Base-by-base conservation (phyloP, 2,888 invertebrate species). In the Scelioninae gen. 1 region DNA sequence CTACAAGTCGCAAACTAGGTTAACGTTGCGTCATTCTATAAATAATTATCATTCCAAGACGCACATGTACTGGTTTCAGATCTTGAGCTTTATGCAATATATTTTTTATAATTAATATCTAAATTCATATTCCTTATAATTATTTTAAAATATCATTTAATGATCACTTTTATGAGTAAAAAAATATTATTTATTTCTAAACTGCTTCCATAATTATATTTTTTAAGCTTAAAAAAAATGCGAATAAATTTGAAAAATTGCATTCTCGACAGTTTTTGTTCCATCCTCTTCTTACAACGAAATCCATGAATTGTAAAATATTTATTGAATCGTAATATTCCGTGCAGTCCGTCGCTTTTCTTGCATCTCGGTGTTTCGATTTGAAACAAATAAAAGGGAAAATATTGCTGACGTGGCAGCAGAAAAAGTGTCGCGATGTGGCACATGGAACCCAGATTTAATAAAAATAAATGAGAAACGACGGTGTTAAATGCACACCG, bases 241-340 rank as follows among this genome's bases (percentile, higher is more conserved):
- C n/a, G 43, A 43, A 40, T 10, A 40, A 53, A 40, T 29, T 31
- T 31, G 29, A n/a, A 34, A 65, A 66, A 53, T 29, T 66, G 53
- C 43, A 23, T 34, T 29, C 34, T 40, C 47, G 1, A 40, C 47
- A 38, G 13, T 38, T 66, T 40, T 43, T 29, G 13, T 8, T 43
- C 16, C n/a, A 13, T 13, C 38, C 9, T 47, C 15, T 1, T 65
- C 23, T 53, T 53, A 38, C 29, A 29, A 10, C 8, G 40, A 29
- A 2, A 53, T 32, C 23, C 45, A 56, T 56, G 45, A 55, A 68
- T 68, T 53, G 47, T 58, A 58, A 58, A 72, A 47, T 63, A 74
- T 74, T 74, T 74, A 74, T 74, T 74, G 74, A 13, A 45, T 55
- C 55, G 29, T 55, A 34, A 74, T 72, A 55, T 63, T 53, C 63